These are phyloP conservation scores for Phania funesta DNA, from an alignment of 2,888 invertebrate genomes.

Conservation along the genomic window DNA sequence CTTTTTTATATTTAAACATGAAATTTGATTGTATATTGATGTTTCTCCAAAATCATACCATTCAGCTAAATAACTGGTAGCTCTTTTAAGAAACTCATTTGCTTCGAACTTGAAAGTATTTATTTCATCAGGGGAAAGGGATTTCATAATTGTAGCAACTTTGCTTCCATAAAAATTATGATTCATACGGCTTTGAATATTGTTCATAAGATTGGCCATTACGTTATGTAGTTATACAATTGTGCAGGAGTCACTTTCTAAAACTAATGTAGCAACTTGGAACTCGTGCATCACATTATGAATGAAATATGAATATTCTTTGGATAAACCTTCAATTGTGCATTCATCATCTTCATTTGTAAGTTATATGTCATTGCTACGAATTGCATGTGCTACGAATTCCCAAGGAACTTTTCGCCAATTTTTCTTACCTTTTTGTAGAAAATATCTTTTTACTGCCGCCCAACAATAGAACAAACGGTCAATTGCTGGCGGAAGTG, in stretches of 20 bases:
- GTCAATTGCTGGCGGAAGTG: neutral
- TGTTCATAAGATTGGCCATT: conserved; percentile 34
- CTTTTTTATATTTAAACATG: no score
- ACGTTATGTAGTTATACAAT: conserved; percentile 44
- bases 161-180: conserved; percentile 49
- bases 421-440: neutral
- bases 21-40: neutral
- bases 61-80: neutral
- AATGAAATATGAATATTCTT: no score
- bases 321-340: neutral
- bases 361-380: no score
- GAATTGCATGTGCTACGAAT: conserved; percentile 10
- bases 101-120: conserved; percentile 32
- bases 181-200: conserved; percentile 29
- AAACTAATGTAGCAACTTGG: conserved; percentile 24
- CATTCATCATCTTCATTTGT: neutral
- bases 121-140: conserved; percentile 5
- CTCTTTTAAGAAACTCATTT: neutral
- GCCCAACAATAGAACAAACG: conserved; percentile 7
- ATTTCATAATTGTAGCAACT: conserved; percentile 31
- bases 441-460: no score
- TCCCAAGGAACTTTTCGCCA: neutral
- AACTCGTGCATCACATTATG: conserved; percentile 30
- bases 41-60: neutral
- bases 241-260: conserved; percentile 50